Base-by-base conservation (phyloP, 1,140 invertebrate genomes). In the Euglossa dilemma region DNA sequence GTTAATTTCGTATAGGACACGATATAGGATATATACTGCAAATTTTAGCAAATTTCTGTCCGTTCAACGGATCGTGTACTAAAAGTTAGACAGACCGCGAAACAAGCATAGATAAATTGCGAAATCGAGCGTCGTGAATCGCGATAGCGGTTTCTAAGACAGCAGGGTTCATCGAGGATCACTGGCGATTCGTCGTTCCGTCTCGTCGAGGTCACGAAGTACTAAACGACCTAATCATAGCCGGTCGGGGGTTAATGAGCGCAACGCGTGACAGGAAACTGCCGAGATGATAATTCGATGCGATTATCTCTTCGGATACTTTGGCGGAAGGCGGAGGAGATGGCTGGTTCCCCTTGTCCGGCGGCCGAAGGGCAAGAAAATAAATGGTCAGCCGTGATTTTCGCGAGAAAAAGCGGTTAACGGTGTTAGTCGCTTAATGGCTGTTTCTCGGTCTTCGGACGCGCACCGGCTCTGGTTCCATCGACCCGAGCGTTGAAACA, bases 331-430 rank as follows among this genome's bases (percentile, higher is more conserved):
- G 28, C 9, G 18, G 9, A 45, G 18, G 36, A 25, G 63, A 56
- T 36, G 23, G 47, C 69, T 56, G 11, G 25, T 78, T 77, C 25
- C 28, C 16, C 50, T 12, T 25, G 36, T 18, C 36, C 23, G 18
- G 50, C 6, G 11, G 16, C 20, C n/a, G 36, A 25, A 25, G 28
- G n/a, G 36, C 23, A 67, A 47, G 63, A 45, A 69, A 78, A 69
- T 57, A 52, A 78, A 78, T 57, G 75, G 75, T 14, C 57, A 18
- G 61, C 18, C 50, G 75, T 69, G 63, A 78, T 78, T 78, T 78
- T 78, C 63, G 69, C 57, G 63, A 69, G 75, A 78, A 78, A 78
- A 78, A 78, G 36, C 50, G 20, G 11, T 67, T 57, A 78, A 78
- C 14, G 63, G 75, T 20, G 50, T 56, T 56, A 52, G 63, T n/a